Percentiles rank a stretch among this genome's conserved stretches.
These are phyloP conservation scores for Melanophora roralis DNA, from an alignment of 2,888 invertebrate genomes.

Conservation along the genomic window DNA sequence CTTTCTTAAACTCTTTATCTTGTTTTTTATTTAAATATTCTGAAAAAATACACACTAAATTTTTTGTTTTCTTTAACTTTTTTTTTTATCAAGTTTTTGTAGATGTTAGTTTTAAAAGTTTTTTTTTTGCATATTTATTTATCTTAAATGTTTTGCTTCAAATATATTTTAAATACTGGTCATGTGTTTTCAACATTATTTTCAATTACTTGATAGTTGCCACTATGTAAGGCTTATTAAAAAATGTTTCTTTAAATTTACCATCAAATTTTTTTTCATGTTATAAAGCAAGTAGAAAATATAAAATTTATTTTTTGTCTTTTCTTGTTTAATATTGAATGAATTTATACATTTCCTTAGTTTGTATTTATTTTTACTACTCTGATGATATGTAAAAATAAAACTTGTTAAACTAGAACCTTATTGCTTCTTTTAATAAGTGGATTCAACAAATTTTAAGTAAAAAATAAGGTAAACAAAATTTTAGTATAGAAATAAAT, in stretches of 20 bases:
- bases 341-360: conserved; percentile 6
- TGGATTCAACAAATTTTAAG: background rate
- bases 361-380: background rate
- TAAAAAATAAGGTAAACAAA: background rate
- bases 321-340: background rate
- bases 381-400: conserved; percentile 53
- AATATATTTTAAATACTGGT: conserved; percentile 55
- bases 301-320: conserved; percentile 62
- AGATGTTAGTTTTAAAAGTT: conserved; percentile 13
- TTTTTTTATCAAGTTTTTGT: background rate
- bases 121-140: conserved; percentile 9
- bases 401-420: conserved; percentile 22
- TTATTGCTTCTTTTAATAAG: background rate
- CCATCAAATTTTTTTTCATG: conserved; percentile 33
- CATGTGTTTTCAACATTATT: conserved; percentile 35
- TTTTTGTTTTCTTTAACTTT: conserved; percentile 32
- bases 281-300: conserved; percentile 66
- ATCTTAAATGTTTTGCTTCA: conserved; percentile 23
- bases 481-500: no score
- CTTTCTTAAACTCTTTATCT: conserved; percentile 40
- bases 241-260: conserved; percentile 14
- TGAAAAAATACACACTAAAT: conserved; percentile 61
- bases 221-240: conserved; percentile 56
- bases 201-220: conserved; percentile 51
- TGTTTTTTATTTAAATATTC: conserved; percentile 57